These are phyloP conservation scores for Oscheius sp. DNA, from an alignment of 2,888 invertebrate genomes.

Conservation along the genomic window DNA sequence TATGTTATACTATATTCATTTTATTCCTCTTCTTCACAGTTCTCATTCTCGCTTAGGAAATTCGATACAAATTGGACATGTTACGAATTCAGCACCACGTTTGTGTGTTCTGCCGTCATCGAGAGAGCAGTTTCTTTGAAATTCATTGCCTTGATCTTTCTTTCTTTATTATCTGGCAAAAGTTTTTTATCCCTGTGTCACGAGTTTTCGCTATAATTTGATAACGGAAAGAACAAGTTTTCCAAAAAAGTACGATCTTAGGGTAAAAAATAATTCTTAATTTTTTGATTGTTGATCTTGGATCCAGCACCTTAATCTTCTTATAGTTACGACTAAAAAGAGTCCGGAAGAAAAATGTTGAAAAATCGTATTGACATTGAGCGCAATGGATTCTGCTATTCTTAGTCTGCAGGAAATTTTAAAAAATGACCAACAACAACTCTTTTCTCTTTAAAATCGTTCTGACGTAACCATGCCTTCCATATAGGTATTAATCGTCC, in stretches of 20 bases:
- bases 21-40: no score
- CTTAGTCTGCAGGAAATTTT: constrained; percentile 2
- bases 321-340: no score
- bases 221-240: no score
- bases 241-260: no score
- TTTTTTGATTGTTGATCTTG: neutral
- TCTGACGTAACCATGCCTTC: neutral
- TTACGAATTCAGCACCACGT: constrained; percentile 23
- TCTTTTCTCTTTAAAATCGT: neutral
- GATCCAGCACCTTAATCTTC: no score
- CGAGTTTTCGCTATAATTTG: no score
- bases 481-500: neutral
- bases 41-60: no score
- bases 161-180: no score
- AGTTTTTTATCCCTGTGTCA: no score
- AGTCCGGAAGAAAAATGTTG: no score
- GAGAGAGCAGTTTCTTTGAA: neutral
- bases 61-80: constrained; percentile 17
- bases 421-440: neutral
- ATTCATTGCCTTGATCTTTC: neutral
- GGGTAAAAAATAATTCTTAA: neutral
- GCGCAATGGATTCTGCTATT: constrained; percentile 17
- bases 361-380: constrained; percentile 15
- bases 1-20: no score
- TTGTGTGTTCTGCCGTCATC: constrained; percentile 20